phyloP scores from a whole-genome alignment of 2,113 vertebrate species.

The Mobula birostris region DNA sequence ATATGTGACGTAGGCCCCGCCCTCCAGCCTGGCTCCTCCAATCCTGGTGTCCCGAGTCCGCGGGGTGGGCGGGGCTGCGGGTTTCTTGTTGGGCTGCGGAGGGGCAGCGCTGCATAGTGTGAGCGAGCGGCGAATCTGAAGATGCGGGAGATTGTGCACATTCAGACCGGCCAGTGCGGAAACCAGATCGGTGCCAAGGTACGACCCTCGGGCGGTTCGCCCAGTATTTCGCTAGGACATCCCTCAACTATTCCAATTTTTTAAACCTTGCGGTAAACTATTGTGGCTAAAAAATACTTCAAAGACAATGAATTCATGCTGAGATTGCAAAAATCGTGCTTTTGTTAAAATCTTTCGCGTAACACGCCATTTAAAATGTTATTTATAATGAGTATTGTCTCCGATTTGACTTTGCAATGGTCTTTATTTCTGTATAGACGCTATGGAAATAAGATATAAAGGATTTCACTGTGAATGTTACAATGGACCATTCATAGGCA shows the following conservation, averaged over 20 bases:
- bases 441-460: too few species aligned
- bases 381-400: too few species aligned
- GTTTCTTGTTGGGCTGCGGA: background rate
- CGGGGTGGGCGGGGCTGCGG: background rate
- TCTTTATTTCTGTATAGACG: too few species aligned
- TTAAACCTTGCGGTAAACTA: background rate
- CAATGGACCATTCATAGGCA: too few species aligned
- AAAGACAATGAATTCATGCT: too few species aligned
- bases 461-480: too few species aligned
- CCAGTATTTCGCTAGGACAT: background rate
- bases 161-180: conserved; percentile 49
- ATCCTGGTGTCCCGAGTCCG: background rate
- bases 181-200: conserved; percentile 51
- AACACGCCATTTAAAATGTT: too few species aligned
- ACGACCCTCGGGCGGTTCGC: background rate
- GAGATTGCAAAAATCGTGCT: too few species aligned
- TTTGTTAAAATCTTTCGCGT: too few species aligned
- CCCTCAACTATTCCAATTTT: background rate
- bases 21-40: background rate
- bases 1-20: background rate
- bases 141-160: conserved; percentile 49
- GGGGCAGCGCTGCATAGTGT: too few species aligned
- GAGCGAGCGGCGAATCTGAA: background rate
- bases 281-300: too few species aligned
- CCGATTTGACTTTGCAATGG: too few species aligned